Base-by-base conservation (phyloP, 2,113 vertebrate species). In the Hemibagrus wyckioides region DNA sequence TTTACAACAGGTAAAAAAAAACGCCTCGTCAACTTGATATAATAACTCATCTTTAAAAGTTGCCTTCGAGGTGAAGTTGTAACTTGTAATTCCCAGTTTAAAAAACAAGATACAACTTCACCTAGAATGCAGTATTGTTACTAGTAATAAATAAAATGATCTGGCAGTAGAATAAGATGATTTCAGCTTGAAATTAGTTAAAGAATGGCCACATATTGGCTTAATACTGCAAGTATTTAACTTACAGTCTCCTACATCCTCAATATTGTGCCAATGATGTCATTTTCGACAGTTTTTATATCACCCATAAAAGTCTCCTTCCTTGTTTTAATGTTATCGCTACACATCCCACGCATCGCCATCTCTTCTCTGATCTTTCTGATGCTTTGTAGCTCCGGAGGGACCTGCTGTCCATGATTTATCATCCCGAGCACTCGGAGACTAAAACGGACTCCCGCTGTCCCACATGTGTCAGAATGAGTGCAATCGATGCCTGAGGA, bases 401-500 rank as follows among this genome's bases (percentile, higher is more conserved):
- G 28, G 39, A 79, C 15, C 41, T 63, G 39, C 83, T 65, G 39
- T 71, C 13, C 25, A 48, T 77, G 82, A 71, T 52, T 59, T 63
- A n/a, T 76, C 71, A 48, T 85, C 23, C 57, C 2, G 8, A 75
- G 36, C 28, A 33, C 21, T 41, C 54, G 2, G 57, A 76, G 39
- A 30, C 30, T 39, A 39, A 57, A 36, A 25, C 50, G 4, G 25
- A 30, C 52, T 63, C 54, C 84, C 3, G n/a, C 36, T 65, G 57
- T 65, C n/a, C 44, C 41, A 36, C 41, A 54, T 86, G 57, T 79
- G 75, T 65, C 84, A 80, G 23, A 86, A n/a, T 9, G 85, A 88
- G 87, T 91, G 88, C 87, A 93, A 93, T 94, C 92, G 89, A 93
- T 91, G 92, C 90, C 90, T 88, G 36, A 83, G 93, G 94, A 93